A percentile compares a stretch with the other conserved stretches of the same genome.
These are phyloP conservation scores for Bradypodion pumilum DNA, from an alignment of 2,797 vertebrate species.

Conservation along the genomic window DNA sequence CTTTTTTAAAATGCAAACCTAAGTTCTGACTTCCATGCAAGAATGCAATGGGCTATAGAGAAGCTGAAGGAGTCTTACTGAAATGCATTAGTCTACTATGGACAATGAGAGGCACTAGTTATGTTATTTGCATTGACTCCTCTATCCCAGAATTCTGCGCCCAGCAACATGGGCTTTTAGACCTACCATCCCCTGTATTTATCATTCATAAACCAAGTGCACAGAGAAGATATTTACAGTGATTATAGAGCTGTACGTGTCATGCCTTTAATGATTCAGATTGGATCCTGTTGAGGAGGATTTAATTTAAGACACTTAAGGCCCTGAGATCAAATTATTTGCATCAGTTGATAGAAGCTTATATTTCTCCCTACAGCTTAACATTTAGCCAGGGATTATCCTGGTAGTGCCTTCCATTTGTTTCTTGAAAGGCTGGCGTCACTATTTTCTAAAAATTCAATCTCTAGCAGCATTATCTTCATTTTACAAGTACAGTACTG, in stretches of 20 bases:
- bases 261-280: slow-evolving; percentile 58
- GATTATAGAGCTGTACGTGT: slow-evolving; percentile 46
- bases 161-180: slow-evolving; percentile 29
- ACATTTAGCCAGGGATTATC: slow-evolving; percentile 58
- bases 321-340: slow-evolving; percentile 62
- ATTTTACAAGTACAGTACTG: slow-evolving; percentile 16
- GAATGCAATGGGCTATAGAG: not conserved
- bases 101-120: not conserved
- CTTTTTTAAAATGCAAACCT: not conserved
- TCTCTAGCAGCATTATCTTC: not conserved
- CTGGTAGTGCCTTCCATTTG: slow-evolving; percentile 5
- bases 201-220: slow-evolving; percentile 27
- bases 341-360: slow-evolving; percentile 63
- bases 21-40: not conserved
- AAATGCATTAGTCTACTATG: not conserved
- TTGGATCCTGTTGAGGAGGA: slow-evolving; percentile 62
- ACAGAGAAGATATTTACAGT: slow-evolving; percentile 2
- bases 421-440: slow-evolving; percentile 33
- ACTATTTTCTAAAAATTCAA: slow-evolving; percentile 8
- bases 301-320: slow-evolving; percentile 67
- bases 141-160: slow-evolving; percentile 32
- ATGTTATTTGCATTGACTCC: not conserved
- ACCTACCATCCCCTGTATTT: not conserved
- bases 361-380: slow-evolving; percentile 55
- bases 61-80: not conserved